Base-by-base conservation (phyloP, 1,140 invertebrate species). In the Heliconius himera region DNA sequence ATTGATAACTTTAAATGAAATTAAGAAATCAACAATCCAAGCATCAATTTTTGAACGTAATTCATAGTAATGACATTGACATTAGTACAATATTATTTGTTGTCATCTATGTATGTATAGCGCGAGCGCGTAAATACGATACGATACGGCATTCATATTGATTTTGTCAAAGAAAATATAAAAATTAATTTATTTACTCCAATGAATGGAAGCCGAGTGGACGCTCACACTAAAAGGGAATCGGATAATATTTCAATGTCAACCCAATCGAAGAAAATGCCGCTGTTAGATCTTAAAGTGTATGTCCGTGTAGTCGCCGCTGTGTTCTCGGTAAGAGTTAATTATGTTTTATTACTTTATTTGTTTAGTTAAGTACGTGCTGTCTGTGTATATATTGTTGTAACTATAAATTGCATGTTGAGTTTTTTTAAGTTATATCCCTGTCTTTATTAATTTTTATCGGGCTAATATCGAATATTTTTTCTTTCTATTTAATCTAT, bases 231-330 rank as follows among this genome's bases (percentile, higher is more conserved):
- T 26, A 77, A 77, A 49, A 78, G 73, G 41, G 51, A 74, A 41
- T 26, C 66, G 60, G 56, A 41, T 38, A 77, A 66, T 60, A 51
- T 66, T 83, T 90, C 83, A 73, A 93, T 93, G 90, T 92, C 92
- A 56, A 91, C 84, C 72, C 89, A 94, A 83, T 90, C 89, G 16
- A 93, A 89, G 84, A 90, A 83, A 78, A 92, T 92, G 89, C 90
- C 93, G 33, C 66, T 84, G 79, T 81, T 94, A 76, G 91, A 94
- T 73, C 75, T 92, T 74, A 92, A 91, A 84, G 85, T 89, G 66
- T 94, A 89, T 71, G 86, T 92, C n/a, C 84, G 89, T 79, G 85
- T 92, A 29, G 89, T 93, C 1, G 91, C 90, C n/a, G 90, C 87
- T 20, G 90, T 93, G 71, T 94, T 94, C 87, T 89, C 85, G 76